phyloP scores from a whole-genome alignment of 2,113 vertebrate genomes.

The Silurus glanis region DNA sequence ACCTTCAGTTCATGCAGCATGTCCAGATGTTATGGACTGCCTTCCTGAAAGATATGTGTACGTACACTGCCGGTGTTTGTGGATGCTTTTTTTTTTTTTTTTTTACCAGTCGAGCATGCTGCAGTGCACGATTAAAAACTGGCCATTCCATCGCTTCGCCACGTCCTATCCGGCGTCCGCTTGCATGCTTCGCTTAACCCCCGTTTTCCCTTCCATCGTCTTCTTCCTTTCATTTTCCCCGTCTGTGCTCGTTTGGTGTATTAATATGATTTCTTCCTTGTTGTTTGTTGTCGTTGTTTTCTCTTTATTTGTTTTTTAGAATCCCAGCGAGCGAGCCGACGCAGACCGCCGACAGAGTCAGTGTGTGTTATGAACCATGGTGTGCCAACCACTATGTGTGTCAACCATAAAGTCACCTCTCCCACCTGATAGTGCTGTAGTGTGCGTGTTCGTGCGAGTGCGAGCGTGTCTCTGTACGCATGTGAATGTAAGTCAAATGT shows the following conservation, averaged over 20 bases:
- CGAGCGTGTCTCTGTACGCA: slow-evolving; percentile 1
- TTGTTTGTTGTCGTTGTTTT: slow-evolving; percentile 70
- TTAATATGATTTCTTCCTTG: slow-evolving; percentile 65
- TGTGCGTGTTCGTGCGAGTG: slow-evolving; percentile 8
- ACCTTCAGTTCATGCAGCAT: slow-evolving; percentile 29
- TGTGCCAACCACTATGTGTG: slow-evolving; percentile 60
- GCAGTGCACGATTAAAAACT: slow-evolving; percentile 67
- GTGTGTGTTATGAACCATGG: slow-evolving; percentile 61
- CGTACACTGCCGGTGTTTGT: neutral
- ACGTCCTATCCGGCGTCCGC: slow-evolving; percentile 6
- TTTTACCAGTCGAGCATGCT: slow-evolving; percentile 65
- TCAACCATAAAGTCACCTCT: slow-evolving; percentile 57
- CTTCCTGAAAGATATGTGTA: neutral
- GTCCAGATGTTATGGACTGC: neutral
- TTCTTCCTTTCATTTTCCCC: neutral
- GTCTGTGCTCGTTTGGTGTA: slow-evolving; percentile 54
- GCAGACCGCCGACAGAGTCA: slow-evolving; percentile 56
- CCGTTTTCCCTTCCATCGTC: slow-evolving; percentile 36
- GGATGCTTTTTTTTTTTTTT: slow-evolving; percentile 57
- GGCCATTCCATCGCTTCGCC: slow-evolving; percentile 45
- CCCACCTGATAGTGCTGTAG: slow-evolving; percentile 50
- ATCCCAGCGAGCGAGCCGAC: slow-evolving; percentile 51
- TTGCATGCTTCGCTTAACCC: slow-evolving; percentile 28
- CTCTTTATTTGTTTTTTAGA: slow-evolving; percentile 55
- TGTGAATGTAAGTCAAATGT: neutral